A percentile compares a stretch with the other conserved stretches of the same genome.
Conservation (phyloP, 1,140 invertebrate species). For the Drosophila ohnishii region DNA sequence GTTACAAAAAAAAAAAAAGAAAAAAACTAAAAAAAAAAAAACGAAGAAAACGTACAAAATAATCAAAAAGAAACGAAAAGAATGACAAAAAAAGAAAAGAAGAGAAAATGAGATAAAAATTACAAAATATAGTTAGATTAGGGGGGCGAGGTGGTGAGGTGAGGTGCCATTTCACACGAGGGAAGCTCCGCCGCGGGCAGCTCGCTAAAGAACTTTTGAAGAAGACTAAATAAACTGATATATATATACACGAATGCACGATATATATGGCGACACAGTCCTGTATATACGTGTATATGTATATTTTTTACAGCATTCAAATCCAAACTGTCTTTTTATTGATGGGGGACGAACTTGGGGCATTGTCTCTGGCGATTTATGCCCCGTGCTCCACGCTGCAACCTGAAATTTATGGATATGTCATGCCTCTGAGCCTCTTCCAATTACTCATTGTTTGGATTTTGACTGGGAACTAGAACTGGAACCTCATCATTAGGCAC, state of each 20-base stretch:
- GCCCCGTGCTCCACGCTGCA: not conserved
- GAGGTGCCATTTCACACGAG: constrained; percentile 44
- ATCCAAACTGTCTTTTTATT: constrained; percentile 35
- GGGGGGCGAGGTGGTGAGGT: constrained; percentile 3
- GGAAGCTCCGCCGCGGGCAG: constrained; percentile 58
- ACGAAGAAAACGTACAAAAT: constrained; percentile 48
- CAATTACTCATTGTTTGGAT: constrained; percentile 27
- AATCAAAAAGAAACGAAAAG: constrained; percentile 41
- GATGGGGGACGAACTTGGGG: constrained; percentile 21
- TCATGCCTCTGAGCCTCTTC: constrained; percentile 35
- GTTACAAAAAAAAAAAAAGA: constrained; percentile 56
- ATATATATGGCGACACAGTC: constrained; percentile 44
- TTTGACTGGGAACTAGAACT: constrained; percentile 17
- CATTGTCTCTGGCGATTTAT: constrained; percentile 48
- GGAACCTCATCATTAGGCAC: constrained; percentile 11
- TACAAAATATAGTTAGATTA: constrained; percentile 42
- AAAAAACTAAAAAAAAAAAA: constrained; percentile 28
- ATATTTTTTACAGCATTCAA: constrained; percentile 79
- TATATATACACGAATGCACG: constrained; percentile 53
- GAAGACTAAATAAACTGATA: constrained; percentile 76
- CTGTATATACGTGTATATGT: constrained; percentile 52
- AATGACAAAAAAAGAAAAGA: constrained; percentile 27
- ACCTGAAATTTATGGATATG: constrained; percentile 64
- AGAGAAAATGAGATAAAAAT: constrained; percentile 36
- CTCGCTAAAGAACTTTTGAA: constrained; percentile 57